Evolutionary conservation across 1,140 invertebrate genomes (phyloP), one percentile per base, ranked within the genome.

Genomic region (Leucophenga varia): DNA sequence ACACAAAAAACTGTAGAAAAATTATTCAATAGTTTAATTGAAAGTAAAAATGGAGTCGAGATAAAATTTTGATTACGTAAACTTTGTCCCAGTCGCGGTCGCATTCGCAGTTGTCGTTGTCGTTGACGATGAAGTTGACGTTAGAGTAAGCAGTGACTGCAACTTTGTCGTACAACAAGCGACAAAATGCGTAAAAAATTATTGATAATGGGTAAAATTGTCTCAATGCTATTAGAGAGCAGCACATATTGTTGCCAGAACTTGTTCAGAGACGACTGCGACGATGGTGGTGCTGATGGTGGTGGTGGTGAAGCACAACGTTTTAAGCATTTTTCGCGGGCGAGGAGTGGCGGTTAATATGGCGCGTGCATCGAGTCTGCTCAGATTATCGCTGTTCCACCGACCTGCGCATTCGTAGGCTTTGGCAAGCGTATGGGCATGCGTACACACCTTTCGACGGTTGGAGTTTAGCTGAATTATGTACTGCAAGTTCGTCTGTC

Each of bases 11-110:
- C n/a, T n/a, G n/a, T 49, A 64, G 47, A 60, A 58, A 55, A 67
- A 67, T 67, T 65, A 67, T 65, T 65, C 63, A 65, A 65, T 65
- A 56, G 63, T 56, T 67, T 65, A 65, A 65, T 65, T 65, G 63
- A 65, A 65, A 65, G 63, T 67, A 57, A 40, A 57, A 57, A 65
- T 59, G 63, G 45, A 54, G 52, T 61, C 63, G 63, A 61, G 59
- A 52, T 67, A 64, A 63, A 65, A 59, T 67, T 65, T 59, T 40
- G 63, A 65, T 65, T 65, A 65, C 63, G 63, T 63, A 65, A 65
- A 61, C 49, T 38, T 43, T 44, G 40, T 64, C 52, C 51, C 37
- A 14, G 44, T 41, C 39, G 22, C n/a, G 20, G 25, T 17, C 21
- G 17, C 32, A 5, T 16, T 32, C 35, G 37, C 46, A 42, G 47